A percentile compares a stretch with the other conserved stretches of the same genome.
These are phyloP conservation scores for Trinorchestia longiramus DNA, from an alignment of 1,140 invertebrate species.

Conservation along the genomic window DNA sequence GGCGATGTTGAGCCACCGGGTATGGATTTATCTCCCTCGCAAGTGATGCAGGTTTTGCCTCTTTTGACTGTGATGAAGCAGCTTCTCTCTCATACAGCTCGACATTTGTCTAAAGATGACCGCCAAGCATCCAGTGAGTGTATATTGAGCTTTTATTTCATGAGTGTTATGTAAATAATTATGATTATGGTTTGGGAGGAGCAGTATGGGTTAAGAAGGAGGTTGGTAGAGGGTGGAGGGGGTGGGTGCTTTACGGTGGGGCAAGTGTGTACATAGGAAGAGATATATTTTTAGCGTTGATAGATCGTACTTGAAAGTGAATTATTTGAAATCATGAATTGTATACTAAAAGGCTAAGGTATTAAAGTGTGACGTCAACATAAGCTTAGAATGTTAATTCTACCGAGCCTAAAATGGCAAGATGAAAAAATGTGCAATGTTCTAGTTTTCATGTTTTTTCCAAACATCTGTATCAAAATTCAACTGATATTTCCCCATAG, in stretches of 20 bases:
- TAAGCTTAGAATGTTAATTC: not conserved
- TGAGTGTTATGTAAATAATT: not conserved
- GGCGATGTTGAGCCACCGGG: not conserved
- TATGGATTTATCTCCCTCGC: not conserved
- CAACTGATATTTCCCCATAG: not conserved
- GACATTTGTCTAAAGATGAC: not conserved
- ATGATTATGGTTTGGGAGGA: not conserved
- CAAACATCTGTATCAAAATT: not conserved
- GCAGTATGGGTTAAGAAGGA: not conserved
- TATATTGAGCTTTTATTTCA: not conserved
- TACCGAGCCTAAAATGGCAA: not conserved
- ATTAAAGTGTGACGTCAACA: too few relatives aligned
- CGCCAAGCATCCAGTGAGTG: not conserved
- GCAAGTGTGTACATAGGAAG: not conserved
- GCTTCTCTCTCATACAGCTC: not conserved
- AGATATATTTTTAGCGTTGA: not conserved
- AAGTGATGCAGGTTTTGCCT: not conserved
- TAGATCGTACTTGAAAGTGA: too few relatives aligned
- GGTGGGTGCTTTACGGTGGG: not conserved
- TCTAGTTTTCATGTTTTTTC: not conserved
- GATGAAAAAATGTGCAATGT: not conserved
- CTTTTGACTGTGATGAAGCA: not conserved
- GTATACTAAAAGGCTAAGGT: too few relatives aligned
- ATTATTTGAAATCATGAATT: too few relatives aligned
- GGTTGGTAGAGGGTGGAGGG: too few relatives aligned